Percentiles rank a stretch among this genome's conserved stretches.
Evolutionary conservation across 2,888 invertebrate species (phyloP).

Genomic region (Callinectes sapidus): DNA sequence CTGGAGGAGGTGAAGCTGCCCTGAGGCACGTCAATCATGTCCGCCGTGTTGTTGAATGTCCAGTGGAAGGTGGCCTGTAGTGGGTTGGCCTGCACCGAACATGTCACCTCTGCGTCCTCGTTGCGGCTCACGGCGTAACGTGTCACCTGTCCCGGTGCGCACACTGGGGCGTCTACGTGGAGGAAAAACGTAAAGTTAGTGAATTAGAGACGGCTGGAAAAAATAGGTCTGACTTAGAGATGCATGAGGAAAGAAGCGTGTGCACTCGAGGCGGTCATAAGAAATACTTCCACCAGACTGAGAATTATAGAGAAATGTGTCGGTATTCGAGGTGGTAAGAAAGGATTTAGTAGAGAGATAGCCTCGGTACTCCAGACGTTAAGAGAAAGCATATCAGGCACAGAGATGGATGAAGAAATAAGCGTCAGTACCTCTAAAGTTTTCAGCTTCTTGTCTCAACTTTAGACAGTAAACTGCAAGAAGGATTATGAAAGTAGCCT

Average conservation of each 20-base stretch:
- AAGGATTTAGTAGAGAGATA: too few relatives aligned
- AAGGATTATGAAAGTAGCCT: too few relatives aligned
- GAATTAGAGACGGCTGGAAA: too few relatives aligned
- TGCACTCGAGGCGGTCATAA: too few relatives aligned
- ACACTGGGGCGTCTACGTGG: constrained; percentile 66
- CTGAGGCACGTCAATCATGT: constrained; percentile 80
- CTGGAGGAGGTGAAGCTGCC: constrained; percentile 78
- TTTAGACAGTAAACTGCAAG: too few relatives aligned
- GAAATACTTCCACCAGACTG: too few relatives aligned
- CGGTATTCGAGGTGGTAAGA: too few relatives aligned
- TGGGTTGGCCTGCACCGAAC: constrained; percentile 77
- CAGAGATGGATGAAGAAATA: background rate
- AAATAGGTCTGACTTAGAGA: too few relatives aligned
- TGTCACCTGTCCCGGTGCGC: constrained; percentile 62
- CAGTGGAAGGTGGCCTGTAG: constrained; percentile 90
- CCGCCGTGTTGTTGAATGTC: constrained; percentile 77
- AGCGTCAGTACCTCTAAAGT: background rate
- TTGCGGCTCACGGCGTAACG: constrained; percentile 65
- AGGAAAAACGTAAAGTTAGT: background rate
- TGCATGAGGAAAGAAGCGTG: too few relatives aligned
- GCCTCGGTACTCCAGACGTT: too few relatives aligned
- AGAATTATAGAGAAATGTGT: too few relatives aligned
- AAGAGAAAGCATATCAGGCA: background rate
- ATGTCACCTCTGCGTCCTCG: constrained; percentile 70
- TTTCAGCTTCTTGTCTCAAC: too few relatives aligned